Conservation (phyloP, 2,888 invertebrate species). For the Coenonympha glycerion region DNA sequence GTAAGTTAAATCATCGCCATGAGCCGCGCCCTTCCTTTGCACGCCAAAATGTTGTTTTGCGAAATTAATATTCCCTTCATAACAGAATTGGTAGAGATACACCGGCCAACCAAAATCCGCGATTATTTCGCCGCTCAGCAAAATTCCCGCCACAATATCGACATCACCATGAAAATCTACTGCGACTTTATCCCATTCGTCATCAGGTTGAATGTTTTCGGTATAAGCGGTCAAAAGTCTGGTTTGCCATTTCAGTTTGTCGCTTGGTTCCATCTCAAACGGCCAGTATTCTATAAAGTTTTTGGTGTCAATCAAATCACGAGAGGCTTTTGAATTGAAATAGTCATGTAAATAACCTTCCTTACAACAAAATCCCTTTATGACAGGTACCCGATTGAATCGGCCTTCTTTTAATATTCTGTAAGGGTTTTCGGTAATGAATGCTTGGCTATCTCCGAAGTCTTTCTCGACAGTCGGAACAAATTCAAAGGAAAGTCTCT, state of each 20-base stretch:
- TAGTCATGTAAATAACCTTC: conserved; percentile 56
- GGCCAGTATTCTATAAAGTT: conserved; percentile 37
- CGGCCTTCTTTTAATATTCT: conserved; percentile 50
- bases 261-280: conserved; percentile 30
- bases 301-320: conserved; percentile 34
- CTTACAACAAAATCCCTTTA: conserved; percentile 65
- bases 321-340: conserved; percentile 33
- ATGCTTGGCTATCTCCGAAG: conserved; percentile 37
- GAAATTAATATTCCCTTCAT: conserved; percentile 41
- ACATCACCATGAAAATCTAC: conserved; percentile 47
- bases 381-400: conserved; percentile 53
- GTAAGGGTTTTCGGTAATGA: conserved; percentile 48
- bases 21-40: conserved; percentile 38
- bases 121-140: conserved; percentile 34
- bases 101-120: conserved; percentile 33
- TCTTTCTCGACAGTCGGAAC: conserved; percentile 50
- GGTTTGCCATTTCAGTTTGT: conserved; percentile 28
- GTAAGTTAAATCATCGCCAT: conserved; percentile 37
- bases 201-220: conserved; percentile 20
- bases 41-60: conserved; percentile 32
- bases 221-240: conserved; percentile 30
- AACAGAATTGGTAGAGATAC: conserved; percentile 44
- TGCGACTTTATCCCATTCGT: conserved; percentile 33
- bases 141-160: conserved; percentile 42
- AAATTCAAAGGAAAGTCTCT: conserved; percentile 41